Percentiles rank a stretch among this genome's conserved stretches.
Conservation (phyloP, 2,888 invertebrate genomes). For the Cryptocephalus moraei region DNA sequence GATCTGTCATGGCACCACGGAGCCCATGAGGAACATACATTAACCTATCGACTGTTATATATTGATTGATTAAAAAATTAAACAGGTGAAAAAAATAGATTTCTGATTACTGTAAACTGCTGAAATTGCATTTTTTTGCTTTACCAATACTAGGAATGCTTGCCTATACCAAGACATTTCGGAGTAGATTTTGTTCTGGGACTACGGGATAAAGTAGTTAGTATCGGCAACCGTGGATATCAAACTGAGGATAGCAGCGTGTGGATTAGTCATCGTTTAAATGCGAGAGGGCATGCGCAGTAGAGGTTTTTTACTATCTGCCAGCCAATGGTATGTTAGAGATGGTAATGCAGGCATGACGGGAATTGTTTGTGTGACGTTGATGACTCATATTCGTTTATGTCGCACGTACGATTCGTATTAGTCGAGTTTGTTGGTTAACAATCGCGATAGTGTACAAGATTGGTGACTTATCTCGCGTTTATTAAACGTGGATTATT, state of each 20-base stretch:
- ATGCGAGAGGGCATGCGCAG: conserved; percentile 22
- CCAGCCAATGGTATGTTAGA: conserved; percentile 24
- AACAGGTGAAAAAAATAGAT: too few relatives aligned
- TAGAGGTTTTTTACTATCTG: conserved; percentile 14
- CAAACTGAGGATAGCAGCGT: conserved; percentile 5
- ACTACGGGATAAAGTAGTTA: too few relatives aligned
- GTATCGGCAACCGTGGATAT: too few relatives aligned
- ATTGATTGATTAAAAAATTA: too few relatives aligned
- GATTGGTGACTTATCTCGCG: conserved; percentile 6
- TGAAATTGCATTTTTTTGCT: too few relatives aligned
- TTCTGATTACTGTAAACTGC: too few relatives aligned
- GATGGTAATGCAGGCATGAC: conserved; percentile 32
- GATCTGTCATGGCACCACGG: too few relatives aligned
- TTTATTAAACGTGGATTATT: background rate
- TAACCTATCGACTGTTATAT: too few relatives aligned
- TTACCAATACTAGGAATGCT: too few relatives aligned
- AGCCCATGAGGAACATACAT: too few relatives aligned
- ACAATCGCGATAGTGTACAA: conserved; percentile 9
- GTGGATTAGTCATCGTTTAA: conserved; percentile 28
- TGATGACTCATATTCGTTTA: conserved; percentile 24
- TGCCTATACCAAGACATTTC: too few relatives aligned
- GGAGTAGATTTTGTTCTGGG: too few relatives aligned
- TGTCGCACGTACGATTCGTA: conserved; percentile 5
- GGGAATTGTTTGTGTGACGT: conserved; percentile 27
- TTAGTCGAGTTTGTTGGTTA: conserved; percentile 2